Evolutionary conservation across 2,113 vertebrate genomes (phyloP).

Genomic region (Physeter macrocephalus): DNA sequence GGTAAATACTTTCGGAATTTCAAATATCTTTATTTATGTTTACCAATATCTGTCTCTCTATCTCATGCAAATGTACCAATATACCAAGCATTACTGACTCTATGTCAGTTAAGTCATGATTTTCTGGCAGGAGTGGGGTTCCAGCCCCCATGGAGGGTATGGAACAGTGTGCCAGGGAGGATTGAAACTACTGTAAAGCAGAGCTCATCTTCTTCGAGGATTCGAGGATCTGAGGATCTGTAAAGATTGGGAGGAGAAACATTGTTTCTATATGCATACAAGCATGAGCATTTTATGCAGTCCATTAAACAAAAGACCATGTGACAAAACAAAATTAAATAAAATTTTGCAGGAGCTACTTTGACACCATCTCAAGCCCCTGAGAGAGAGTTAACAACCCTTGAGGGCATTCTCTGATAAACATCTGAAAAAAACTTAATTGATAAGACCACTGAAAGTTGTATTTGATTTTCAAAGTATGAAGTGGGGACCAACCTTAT

Average conservation of each 20-base stretch:
- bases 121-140: neutral
- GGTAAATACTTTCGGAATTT: neutral
- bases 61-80: neutral
- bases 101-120: neutral
- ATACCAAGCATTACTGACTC: neutral
- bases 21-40: neutral
- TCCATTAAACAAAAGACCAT: neutral
- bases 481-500: neutral
- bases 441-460: neutral
- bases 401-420: neutral
- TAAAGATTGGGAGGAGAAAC: neutral
- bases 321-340: neutral
- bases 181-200: neutral
- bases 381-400: neutral
- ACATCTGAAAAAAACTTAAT: neutral
- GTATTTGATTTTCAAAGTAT: neutral
- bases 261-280: neutral
- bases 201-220: neutral
- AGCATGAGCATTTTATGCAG: neutral
- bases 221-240: neutral
- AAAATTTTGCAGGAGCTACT: neutral
- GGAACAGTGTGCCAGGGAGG: no score
- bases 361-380: neutral
- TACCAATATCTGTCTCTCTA: neutral
- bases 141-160: accelerated